Conservation (phyloP, 2,888 invertebrate species). For the Ichneumoninae sp. region DNA sequence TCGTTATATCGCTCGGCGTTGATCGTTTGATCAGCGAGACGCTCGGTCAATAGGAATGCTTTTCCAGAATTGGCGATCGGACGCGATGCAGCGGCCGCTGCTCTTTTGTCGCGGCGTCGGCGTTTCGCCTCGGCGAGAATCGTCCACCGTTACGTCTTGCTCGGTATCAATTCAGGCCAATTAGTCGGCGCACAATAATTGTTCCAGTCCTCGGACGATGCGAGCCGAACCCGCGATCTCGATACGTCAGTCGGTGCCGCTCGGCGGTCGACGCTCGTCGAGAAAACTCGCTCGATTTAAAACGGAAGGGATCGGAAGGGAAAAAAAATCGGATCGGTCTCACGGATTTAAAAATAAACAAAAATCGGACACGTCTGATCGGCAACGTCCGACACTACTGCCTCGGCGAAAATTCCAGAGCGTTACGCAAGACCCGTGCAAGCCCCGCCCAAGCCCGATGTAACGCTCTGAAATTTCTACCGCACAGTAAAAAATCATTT, state of each 20-base stretch:
- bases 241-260: not conserved
- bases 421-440: no score
- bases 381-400: no score
- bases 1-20: slow-evolving; percentile 40
- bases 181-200: slow-evolving; percentile 82
- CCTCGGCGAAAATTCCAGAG: no score
- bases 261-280: not conserved
- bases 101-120: slow-evolving; percentile 47
- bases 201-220: slow-evolving; percentile 73
- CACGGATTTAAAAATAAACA: no score
- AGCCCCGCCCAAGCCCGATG: no score
- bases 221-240: not conserved
- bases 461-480: no score
- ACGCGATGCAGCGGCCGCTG: slow-evolving; percentile 5
- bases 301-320: not conserved
- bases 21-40: slow-evolving; percentile 53
- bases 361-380: no score
- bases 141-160: slow-evolving; percentile 55
- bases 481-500: no score
- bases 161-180: slow-evolving; percentile 82
- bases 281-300: not conserved
- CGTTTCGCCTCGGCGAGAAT: slow-evolving; percentile 48
- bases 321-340: no score
- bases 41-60: not conserved
- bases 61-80: not conserved